phyloP scores from a whole-genome alignment of 2,113 vertebrate species.

The Hylia prasina region DNA sequence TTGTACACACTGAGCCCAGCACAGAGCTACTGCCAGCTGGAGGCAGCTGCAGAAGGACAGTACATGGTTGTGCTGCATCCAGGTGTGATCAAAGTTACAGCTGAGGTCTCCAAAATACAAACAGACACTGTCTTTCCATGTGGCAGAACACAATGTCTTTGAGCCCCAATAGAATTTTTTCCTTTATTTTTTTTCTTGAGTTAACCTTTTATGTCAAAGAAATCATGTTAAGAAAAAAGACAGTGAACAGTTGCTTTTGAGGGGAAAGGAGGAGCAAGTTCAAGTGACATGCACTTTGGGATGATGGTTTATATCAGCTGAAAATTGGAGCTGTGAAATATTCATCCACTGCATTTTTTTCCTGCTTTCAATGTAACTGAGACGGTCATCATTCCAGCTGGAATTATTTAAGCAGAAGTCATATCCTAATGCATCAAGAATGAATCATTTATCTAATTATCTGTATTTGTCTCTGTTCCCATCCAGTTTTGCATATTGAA shows the following conservation, averaged over 20 bases:
- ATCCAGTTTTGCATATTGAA: slow-evolving; percentile 37
- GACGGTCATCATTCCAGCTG: slow-evolving; percentile 3
- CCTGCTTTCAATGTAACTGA: background rate
- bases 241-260: background rate
- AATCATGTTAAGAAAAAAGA: background rate
- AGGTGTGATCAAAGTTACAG: background rate
- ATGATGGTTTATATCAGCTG: background rate
- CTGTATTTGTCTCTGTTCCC: slow-evolving; percentile 32
- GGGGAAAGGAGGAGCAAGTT: background rate
- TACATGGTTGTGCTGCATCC: background rate
- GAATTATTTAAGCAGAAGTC: slow-evolving; percentile 45
- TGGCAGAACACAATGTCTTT: background rate
- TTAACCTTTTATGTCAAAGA: background rate
- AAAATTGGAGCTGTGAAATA: background rate
- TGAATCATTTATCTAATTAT: slow-evolving; percentile 54
- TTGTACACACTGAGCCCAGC: fast-evolving
- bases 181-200: background rate
- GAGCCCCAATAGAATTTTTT: background rate
- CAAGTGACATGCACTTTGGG: background rate
- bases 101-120: background rate
- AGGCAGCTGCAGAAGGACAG: background rate
- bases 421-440: slow-evolving; percentile 43
- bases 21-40: background rate
- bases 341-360: background rate
- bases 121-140: background rate